Conservation (phyloP, 1,140 invertebrate species). For the Temnothorax curvispinosus region DNA sequence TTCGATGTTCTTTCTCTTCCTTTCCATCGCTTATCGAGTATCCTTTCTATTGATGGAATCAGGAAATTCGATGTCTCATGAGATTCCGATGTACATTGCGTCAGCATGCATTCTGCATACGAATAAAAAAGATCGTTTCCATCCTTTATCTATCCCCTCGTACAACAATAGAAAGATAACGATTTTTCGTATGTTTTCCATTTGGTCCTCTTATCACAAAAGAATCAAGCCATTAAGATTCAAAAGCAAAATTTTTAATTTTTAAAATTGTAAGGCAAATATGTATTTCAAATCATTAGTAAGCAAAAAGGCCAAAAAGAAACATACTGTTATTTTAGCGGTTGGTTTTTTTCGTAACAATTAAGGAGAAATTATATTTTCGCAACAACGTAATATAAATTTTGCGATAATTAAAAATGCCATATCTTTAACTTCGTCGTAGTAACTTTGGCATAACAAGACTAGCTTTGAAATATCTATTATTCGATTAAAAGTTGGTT, state of each 20-base stretch:
- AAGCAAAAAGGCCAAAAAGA: neutral
- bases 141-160: neutral
- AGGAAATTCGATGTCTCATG: constrained; percentile 32
- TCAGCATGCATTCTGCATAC: constrained; percentile 44
- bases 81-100: constrained; percentile 34
- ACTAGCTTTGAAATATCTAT: neutral
- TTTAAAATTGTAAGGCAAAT: neutral
- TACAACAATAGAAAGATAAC: neutral
- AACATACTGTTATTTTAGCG: neutral
- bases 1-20: neutral
- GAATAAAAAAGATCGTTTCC: constrained; percentile 50
- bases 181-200: neutral
- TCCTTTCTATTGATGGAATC: constrained; percentile 12
- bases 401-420: neutral
- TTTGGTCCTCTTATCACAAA: neutral
- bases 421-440: neutral
- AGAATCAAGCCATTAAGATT: constrained; percentile 4
- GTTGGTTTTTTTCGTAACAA: neutral
- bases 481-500: neutral
- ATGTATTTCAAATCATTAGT: neutral
- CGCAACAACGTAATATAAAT: constrained; percentile 7
- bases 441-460: neutral
- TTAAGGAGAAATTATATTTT: neutral
- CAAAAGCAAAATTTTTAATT: neutral
- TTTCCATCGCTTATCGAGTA: constrained; percentile 11